Conservation (phyloP, 1,140 invertebrate species). For the Cherax quadricarinatus region DNA sequence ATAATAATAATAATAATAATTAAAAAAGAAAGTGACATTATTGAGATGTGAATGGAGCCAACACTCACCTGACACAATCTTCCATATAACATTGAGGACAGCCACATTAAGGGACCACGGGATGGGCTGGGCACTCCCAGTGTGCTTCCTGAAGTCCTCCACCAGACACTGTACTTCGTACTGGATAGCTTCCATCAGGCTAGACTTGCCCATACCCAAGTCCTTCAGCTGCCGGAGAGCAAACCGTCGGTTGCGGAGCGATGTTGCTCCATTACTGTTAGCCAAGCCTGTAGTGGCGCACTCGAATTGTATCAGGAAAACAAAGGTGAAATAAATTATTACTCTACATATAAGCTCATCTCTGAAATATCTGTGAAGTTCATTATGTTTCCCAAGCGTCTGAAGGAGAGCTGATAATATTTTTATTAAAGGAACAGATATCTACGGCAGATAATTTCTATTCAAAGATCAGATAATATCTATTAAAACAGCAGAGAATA, state of each 20-base stretch:
- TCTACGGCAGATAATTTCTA: too few relatives aligned
- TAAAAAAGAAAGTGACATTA: too few relatives aligned
- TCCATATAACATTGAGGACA: constrained; percentile 46
- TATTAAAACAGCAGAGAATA: too few relatives aligned
- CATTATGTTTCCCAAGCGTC: too few relatives aligned
- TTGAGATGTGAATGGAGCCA: background rate
- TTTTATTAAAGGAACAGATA: too few relatives aligned
- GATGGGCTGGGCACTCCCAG: background rate
- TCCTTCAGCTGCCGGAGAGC: constrained; percentile 41
- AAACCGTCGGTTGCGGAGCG: constrained; percentile 25
- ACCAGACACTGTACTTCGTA: constrained; percentile 16
- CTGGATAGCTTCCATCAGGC: constrained; percentile 20
- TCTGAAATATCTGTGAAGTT: too few relatives aligned
- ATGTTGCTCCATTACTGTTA: background rate
- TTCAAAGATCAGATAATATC: too few relatives aligned
- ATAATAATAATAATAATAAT: too few relatives aligned
- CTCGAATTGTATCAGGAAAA: too few relatives aligned
- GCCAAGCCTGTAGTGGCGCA: background rate
- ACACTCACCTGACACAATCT: constrained; percentile 1
- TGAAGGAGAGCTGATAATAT: too few relatives aligned
- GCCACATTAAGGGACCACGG: constrained; percentile 19
- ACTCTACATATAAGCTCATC: too few relatives aligned
- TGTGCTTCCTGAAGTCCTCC: constrained; percentile 16
- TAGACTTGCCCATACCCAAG: constrained; percentile 8
- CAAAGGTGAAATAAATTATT: too few relatives aligned